Conservation (phyloP, 2,888 invertebrate species). For the Lasius fuliginosus region DNA sequence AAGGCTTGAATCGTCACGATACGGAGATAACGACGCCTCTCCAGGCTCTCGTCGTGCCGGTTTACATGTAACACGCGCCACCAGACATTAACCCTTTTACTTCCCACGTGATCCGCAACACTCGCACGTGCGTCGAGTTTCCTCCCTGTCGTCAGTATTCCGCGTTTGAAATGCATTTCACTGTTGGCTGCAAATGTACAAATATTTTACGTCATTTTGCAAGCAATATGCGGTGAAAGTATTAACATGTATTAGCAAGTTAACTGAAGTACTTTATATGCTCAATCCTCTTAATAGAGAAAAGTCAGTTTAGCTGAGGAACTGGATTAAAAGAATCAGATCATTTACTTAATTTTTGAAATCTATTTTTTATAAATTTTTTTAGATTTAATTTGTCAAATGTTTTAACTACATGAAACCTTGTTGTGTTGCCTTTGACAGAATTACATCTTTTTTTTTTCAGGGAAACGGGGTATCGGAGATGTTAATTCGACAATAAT, state of each 20-base stretch:
- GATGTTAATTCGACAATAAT: not conserved
- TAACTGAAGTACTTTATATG: not conserved
- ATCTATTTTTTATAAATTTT: not conserved
- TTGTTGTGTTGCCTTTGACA: slow-evolving; percentile 6
- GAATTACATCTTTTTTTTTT: slow-evolving; percentile 6
- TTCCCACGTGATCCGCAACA: slow-evolving; percentile 14
- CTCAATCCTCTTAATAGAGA: not conserved
- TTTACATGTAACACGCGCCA: slow-evolving; percentile 63
- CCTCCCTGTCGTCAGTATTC: not conserved
- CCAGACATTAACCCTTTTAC: slow-evolving; percentile 68
- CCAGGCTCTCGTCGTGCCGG: slow-evolving; percentile 37
- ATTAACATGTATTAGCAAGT: not conserved
- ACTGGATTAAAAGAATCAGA: not conserved
- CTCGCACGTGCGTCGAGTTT: not conserved
- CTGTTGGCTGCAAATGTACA: not conserved
- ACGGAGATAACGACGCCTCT: slow-evolving; percentile 77
- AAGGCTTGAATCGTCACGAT: slow-evolving; percentile 76
- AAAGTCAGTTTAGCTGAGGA: not conserved
- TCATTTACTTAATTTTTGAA: not conserved
- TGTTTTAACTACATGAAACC: not conserved
- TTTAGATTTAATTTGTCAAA: not conserved
- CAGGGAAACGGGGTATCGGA: not conserved
- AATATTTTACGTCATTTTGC: not conserved
- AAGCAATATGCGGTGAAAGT: not conserved
- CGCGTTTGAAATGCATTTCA: not conserved